These are phyloP conservation scores for Bathynomus jamesi DNA, from an alignment of 1,140 invertebrate genomes.

Conservation along the genomic window DNA sequence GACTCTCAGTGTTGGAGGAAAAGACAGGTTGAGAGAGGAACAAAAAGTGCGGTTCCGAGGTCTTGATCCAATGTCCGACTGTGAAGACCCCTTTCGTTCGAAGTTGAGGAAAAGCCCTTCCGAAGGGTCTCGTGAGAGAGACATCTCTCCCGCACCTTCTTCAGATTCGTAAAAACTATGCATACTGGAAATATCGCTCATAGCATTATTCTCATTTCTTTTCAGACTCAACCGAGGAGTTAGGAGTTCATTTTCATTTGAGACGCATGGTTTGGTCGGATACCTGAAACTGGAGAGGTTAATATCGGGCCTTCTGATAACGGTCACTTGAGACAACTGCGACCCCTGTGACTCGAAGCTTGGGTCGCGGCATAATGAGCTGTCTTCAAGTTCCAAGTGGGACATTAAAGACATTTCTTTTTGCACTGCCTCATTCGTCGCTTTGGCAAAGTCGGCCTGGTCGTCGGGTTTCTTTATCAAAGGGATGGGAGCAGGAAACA, in stretches of 20 bases:
- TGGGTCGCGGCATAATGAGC: slow-evolving; percentile 14
- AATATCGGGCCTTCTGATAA: slow-evolving; percentile 6
- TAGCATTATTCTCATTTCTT: neutral
- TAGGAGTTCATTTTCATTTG: neutral
- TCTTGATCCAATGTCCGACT: slow-evolving; percentile 14
- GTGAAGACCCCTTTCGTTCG: slow-evolving; percentile 19
- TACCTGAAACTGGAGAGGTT: neutral
- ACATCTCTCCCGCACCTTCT: slow-evolving; percentile 11
- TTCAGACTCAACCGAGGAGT: neutral
- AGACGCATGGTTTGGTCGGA: neutral
- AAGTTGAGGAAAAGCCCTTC: slow-evolving; percentile 24
- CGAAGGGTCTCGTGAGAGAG: slow-evolving; percentile 14
- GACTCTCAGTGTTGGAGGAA: neutral
- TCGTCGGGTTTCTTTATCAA: neutral
- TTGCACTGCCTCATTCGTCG: no score
- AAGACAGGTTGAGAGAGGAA: neutral
- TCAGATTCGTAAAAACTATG: slow-evolving; percentile 27
- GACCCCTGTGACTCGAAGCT: slow-evolving; percentile 29
- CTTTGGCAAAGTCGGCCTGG: neutral
- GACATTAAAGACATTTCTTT: neutral
- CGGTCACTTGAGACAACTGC: slow-evolving; percentile 25
- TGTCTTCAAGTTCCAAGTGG: slow-evolving; percentile 3
- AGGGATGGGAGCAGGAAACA: neutral
- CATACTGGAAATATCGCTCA: slow-evolving; percentile 15
- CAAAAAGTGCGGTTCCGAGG: neutral